These are phyloP conservation scores for Drosophila robusta DNA, from an alignment of 2,888 invertebrate species.

Conservation along the genomic window DNA sequence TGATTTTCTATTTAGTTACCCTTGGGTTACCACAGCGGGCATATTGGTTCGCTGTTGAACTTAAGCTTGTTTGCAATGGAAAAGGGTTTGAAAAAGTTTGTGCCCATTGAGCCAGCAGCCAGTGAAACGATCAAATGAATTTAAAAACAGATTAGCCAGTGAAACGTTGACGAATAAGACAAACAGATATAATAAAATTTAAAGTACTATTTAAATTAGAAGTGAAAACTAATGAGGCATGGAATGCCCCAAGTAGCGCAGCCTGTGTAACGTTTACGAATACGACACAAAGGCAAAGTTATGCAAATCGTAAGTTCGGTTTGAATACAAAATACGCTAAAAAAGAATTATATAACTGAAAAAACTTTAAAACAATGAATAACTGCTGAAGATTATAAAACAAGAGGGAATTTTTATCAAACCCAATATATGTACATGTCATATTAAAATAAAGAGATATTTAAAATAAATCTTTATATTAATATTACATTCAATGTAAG, in stretches of 20 bases:
- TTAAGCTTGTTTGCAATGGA: too few species aligned
- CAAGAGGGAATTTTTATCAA: too few species aligned
- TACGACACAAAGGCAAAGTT: not conserved
- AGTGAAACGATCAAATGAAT: not conserved
- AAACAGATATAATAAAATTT: not conserved
- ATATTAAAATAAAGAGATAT: too few species aligned
- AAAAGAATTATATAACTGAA: too few species aligned
- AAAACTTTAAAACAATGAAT: too few species aligned
- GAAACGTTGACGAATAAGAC: not conserved
- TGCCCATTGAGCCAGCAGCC: too few species aligned
- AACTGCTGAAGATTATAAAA: too few species aligned
- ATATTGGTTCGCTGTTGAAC: conserved; percentile 1
- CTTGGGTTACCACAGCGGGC: conserved; percentile 5
- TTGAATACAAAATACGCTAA: too few species aligned
- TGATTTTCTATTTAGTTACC: conserved; percentile 49
- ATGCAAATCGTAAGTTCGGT: too few species aligned
- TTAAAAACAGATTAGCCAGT: not conserved
- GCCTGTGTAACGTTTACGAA: not conserved
- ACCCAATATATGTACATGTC: too few species aligned
- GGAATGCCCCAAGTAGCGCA: not conserved
- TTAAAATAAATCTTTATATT: not conserved
- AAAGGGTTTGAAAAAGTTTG: too few species aligned
- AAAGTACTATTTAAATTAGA: not conserved
- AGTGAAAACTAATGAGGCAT: too few species aligned
- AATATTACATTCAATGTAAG: not conserved